phyloP scores from a whole-genome alignment of 2,797 vertebrate species.

The Hippocampus kuda region DNA sequence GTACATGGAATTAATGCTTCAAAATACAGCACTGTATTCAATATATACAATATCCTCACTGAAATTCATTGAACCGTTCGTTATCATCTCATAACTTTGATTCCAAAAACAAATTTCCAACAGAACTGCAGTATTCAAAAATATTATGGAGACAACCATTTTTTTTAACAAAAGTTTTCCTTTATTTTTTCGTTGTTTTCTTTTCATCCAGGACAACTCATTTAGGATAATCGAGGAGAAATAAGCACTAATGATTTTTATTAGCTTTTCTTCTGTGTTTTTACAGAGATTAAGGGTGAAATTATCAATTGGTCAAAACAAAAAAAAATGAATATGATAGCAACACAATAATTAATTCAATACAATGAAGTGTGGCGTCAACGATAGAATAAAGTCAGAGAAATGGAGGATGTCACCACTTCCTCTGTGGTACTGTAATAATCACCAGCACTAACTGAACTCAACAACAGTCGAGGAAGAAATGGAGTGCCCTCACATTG shows the following conservation, averaged over 20 bases:
- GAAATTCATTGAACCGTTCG: background rate
- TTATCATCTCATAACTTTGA: background rate
- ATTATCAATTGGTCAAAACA: constrained; percentile 61
- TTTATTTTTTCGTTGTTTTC: constrained; percentile 59
- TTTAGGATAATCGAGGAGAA: constrained; percentile 71
- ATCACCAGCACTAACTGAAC: constrained; percentile 73
- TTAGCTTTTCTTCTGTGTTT: constrained; percentile 48
- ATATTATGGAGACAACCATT: background rate
- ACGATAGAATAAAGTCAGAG: constrained; percentile 57
- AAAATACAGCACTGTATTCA: background rate
- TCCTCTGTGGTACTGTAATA: constrained; percentile 62
- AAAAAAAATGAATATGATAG: constrained; percentile 64
- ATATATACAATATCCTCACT: background rate
- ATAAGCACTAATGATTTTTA: constrained; percentile 61
- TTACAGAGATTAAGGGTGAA: constrained; percentile 59
- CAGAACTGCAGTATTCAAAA: background rate
- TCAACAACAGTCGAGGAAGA: constrained; percentile 68
- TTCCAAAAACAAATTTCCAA: background rate
- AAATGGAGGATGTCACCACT: constrained; percentile 48
- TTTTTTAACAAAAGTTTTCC: constrained; percentile 70
- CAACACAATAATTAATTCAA: constrained; percentile 72
- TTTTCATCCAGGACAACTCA: constrained; percentile 67
- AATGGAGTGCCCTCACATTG: constrained; percentile 51
- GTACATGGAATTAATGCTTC: background rate
- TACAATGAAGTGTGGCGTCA: constrained; percentile 66